Evolutionary conservation across 2,888 invertebrate species (phyloP).

Genomic region (Charanyca ferruginea): DNA sequence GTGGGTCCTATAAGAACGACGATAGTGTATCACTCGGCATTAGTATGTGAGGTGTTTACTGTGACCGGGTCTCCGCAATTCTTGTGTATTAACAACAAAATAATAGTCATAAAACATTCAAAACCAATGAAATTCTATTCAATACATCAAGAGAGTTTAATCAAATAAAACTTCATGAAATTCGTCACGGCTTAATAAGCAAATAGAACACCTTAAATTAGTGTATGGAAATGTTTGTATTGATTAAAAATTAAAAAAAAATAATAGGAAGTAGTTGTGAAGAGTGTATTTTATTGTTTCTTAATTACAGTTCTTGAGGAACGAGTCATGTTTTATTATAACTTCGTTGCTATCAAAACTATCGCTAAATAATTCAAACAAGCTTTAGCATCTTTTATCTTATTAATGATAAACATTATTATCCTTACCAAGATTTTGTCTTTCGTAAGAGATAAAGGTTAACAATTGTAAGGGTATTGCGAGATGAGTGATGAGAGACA

Average conservation of each 20-base stretch:
- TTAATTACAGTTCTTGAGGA: not conserved
- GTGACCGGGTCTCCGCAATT: conserved; percentile 37
- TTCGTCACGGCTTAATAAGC: conserved; percentile 31
- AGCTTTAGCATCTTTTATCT: conserved; percentile 33
- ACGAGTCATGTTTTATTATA: conserved; percentile 9
- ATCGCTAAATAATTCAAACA: conserved; percentile 29
- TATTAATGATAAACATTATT: conserved; percentile 42
- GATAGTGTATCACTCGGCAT: conserved; percentile 45
- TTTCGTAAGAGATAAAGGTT: conserved; percentile 53
- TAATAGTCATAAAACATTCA: conserved; percentile 28
- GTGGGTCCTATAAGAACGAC: conserved; percentile 50
- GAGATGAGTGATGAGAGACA: conserved; percentile 35
- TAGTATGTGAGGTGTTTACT: conserved; percentile 52
- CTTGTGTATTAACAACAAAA: conserved; percentile 28
- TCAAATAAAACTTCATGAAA: conserved; percentile 29
- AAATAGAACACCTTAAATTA: conserved; percentile 33
- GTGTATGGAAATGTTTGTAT: conserved; percentile 23
- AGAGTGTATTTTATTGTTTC: conserved; percentile 10
- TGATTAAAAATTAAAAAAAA: conserved; percentile 6
- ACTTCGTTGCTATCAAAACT: not conserved
- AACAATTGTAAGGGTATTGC: conserved; percentile 35
- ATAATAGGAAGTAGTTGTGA: conserved; percentile 7
- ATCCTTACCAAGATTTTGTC: conserved; percentile 47
- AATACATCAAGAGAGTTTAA: conserved; percentile 24
- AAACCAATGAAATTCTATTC: conserved; percentile 33